Conservation (phyloP, 2,113 vertebrate species). For the Rhinopomastus cyanomelas region DNA sequence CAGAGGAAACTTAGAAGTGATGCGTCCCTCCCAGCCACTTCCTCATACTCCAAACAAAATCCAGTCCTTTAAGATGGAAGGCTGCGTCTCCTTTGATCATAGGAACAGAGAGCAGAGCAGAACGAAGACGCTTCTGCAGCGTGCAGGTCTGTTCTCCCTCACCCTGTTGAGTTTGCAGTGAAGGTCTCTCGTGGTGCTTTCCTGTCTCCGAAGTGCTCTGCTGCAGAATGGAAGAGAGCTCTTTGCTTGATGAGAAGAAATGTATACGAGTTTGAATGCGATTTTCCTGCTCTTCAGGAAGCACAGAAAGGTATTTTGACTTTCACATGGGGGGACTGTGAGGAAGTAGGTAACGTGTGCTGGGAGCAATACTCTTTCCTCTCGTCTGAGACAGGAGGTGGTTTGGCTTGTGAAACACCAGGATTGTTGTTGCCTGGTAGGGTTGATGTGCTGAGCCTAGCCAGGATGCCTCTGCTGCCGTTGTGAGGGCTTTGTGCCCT, state of each 20-base stretch:
- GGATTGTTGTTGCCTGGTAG: not conserved
- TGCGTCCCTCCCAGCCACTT: slow-evolving; percentile 33
- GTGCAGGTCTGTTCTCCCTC: not conserved
- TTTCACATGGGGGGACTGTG: not conserved
- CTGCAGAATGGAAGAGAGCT: slow-evolving; percentile 55
- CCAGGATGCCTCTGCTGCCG: not conserved
- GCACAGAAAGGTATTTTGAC: slow-evolving; percentile 61
- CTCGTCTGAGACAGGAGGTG: not conserved
- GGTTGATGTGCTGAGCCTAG: not conserved
- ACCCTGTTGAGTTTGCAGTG: slow-evolving; percentile 5
- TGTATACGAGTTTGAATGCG: slow-evolving; percentile 45
- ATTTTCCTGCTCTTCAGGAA: slow-evolving; percentile 67
- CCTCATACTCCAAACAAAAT: slow-evolving; percentile 57
- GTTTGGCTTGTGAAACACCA: not conserved
- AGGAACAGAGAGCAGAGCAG: slow-evolving; percentile 58
- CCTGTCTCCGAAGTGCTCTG: not conserved
- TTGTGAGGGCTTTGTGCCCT: not conserved
- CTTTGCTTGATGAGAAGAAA: slow-evolving; percentile 41
- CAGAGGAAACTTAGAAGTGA: not conserved
- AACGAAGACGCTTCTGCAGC: slow-evolving; percentile 21
- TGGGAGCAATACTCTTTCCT: not conserved
- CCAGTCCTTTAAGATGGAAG: slow-evolving; percentile 50
- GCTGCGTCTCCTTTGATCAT: slow-evolving; percentile 54
- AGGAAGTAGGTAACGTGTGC: not conserved
- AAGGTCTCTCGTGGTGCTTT: not conserved